phyloP scores from a whole-genome alignment of 92 coral and sea anemone species.

The Anthopleura xanthogrammica region DNA sequence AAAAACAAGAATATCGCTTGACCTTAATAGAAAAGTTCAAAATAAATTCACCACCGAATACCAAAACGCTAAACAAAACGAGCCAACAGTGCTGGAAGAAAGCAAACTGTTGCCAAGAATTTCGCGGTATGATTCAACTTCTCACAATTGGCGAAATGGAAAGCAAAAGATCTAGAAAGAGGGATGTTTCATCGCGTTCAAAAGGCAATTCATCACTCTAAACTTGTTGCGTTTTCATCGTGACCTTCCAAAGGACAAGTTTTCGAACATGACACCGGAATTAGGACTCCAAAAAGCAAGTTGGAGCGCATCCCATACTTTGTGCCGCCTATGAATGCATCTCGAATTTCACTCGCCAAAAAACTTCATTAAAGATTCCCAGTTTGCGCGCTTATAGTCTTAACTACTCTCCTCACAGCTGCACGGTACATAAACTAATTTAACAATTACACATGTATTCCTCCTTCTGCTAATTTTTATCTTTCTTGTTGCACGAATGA shows the following conservation, averaged over 20 bases:
- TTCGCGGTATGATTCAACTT: neutral
- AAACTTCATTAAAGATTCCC: neutral
- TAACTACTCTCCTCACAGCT: slow-evolving; percentile 20
- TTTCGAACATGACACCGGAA: slow-evolving; percentile 25
- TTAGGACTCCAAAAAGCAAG: slow-evolving; percentile 44
- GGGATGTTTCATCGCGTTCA: neutral
- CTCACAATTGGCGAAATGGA: neutral
- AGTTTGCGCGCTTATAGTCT: slow-evolving; percentile 11
- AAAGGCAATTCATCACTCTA: neutral
- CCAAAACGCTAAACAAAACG: slow-evolving; percentile 25
- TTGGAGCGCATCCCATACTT: slow-evolving; percentile 35
- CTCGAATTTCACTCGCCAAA: slow-evolving; percentile 21
- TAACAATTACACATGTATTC: neutral
- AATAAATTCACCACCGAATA: slow-evolving; percentile 44
- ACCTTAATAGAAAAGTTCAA: slow-evolving; percentile 56
- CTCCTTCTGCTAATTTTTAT: slow-evolving; percentile 2
- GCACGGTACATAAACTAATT: slow-evolving; percentile 16
- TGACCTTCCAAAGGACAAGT: slow-evolving; percentile 3
- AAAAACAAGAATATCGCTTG: slow-evolving; percentile 52
- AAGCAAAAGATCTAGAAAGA: neutral
- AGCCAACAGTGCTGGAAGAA: slow-evolving; percentile 2
- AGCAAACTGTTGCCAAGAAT: neutral
- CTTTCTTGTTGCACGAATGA: neutral
- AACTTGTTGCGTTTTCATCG: neutral
- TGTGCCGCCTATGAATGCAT: slow-evolving; percentile 13